Evolutionary conservation across 2,888 invertebrate species (phyloP), one percentile per base, ranked within the genome.

Genomic region (Tinea semifulvella): DNA sequence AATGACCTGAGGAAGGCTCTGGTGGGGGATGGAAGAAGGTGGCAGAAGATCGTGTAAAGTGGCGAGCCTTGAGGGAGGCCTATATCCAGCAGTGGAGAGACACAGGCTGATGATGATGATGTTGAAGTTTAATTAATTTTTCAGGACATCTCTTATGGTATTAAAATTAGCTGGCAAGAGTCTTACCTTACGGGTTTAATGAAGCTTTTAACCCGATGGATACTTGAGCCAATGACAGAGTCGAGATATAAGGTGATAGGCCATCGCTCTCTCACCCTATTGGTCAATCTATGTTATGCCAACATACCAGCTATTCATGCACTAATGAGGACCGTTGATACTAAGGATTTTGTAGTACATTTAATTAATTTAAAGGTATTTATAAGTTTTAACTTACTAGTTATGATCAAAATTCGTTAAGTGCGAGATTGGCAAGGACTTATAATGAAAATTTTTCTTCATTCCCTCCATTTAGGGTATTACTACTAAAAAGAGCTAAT

Each of bases 141-240:
- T 26, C 70, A 91, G 84, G 90, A 91, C 57, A 76, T 92, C 47
- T 89, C 91, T 0, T 91, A 90, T 54, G 91, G 91, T 19, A 88
- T 91, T 13, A 87, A 86, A 60, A 89, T 92, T 18, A 86, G 85
- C 5, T 92, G 91, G 91, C 90, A 91, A 61, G 90, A 92, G 56
- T 88, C 91, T 0, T 88, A 91, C 61, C 71, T 92, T 31, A 69
- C 86, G 0, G 81, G 84, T 48, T 68, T 92, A 7, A 85, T 92
- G 65, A 83, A 86, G 45, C 85, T 84, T 14, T 65, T 92, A 1
- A 86, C 88, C 0, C 84, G 86, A 19, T 88, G 88, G 84, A 84
- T 90, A 40, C 69, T 65, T 0, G 66, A 68, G 27, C 80, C 83
- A 0, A 80, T 82, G 56, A 58, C 57, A 0, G 84, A 84, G 22